phyloP scores from a whole-genome alignment of 2,113 vertebrate species.

The Gobiocypris rarus region DNA sequence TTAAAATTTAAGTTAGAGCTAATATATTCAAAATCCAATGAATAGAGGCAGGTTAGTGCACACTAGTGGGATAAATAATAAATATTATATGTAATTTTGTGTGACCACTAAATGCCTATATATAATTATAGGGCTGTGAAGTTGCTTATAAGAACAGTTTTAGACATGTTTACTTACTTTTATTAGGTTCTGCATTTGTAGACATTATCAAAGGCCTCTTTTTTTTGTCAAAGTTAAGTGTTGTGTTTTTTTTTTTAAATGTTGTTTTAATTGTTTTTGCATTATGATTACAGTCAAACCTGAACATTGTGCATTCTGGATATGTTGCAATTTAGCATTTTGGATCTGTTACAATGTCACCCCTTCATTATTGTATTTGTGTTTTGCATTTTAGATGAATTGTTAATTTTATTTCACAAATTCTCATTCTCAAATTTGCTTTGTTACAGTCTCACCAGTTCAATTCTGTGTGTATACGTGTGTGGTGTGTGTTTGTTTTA shows the following conservation, averaged over 20 bases:
- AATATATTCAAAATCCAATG: neutral
- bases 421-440: too few species aligned
- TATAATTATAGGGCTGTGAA: neutral
- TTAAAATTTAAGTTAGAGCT: neutral
- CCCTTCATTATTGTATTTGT: too few species aligned
- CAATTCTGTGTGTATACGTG: too few species aligned
- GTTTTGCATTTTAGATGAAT: too few species aligned
- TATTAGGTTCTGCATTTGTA: neutral
- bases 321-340: too few species aligned
- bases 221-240: neutral
- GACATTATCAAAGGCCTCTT: neutral
- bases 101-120: neutral
- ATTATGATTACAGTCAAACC: neutral
- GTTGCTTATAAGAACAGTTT: neutral
- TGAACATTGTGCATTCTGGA: neutral
- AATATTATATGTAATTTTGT: neutral
- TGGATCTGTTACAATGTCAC: too few species aligned
- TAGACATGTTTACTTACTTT: slow-evolving; percentile 1
- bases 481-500: too few species aligned
- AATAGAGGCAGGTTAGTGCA: neutral
- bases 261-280: neutral
- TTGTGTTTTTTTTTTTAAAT: neutral
- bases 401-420: too few species aligned
- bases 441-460: too few species aligned
- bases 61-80: neutral